Evolutionary conservation across 2,797 vertebrate genomes (phyloP), one percentile per base, ranked within the genome.

Genomic region (Chelon auratus): DNA sequence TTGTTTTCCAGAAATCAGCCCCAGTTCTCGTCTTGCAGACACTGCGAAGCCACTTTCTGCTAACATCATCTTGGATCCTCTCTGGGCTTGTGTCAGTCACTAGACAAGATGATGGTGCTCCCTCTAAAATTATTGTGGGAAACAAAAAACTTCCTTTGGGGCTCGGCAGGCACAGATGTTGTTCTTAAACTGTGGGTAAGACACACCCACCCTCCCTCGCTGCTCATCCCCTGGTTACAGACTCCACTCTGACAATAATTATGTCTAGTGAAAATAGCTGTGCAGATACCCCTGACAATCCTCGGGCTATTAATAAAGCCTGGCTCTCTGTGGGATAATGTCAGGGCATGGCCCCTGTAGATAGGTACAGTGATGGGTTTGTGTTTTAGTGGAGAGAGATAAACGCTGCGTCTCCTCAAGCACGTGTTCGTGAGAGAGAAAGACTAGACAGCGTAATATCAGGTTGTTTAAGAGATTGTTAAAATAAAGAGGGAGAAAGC

Each of bases 301-400:
- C 70, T 40, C 0, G 7, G 65, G 69, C 90, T 93, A 92, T 91
- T 90, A 92, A 92, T 93, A 93, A 86, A 75, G 79, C 70, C 63
- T 5, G 54, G 33, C 53, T 78, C 84, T 77, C 84, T 11, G 77
- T 67, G 74, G 91, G 83, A 91, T 89, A 92, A 92, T 88, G 86
- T 88, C 88, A 87, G 80, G 66, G 64, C 37, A 7, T 22, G 67
- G 83, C 80, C 84, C 79, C 75, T 7, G 82, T 48, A 58, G 78
- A 72, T 75, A 71, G 72, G 62, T 51, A 57, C 52, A 26, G 64
- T 62, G 68, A 77, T 65, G 72, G 65, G 55, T 75, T 78, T 81
- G 66, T 79, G 62, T 75, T 85, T 82, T 68, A 65, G 76, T 15
- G 54, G 36, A 11, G 42, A 67, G 39, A 62, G 40, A 72, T 55